Base-by-base conservation (phyloP, 2,797 vertebrate species). In the Pteropus rufus region DNA sequence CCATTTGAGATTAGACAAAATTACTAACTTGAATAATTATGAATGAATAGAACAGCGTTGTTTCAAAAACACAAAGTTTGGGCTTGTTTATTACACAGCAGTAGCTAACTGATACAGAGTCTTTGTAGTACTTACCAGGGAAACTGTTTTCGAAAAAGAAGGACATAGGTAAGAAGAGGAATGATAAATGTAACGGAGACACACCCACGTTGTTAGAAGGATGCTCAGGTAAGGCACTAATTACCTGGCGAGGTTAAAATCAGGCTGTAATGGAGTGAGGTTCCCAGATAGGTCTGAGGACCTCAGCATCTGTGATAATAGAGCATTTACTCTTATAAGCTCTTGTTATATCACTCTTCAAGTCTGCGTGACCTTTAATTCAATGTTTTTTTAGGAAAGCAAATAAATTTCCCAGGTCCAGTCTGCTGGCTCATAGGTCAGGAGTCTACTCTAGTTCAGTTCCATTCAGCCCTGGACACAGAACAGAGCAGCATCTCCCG, bases 261-360 rank as follows among this genome's bases (percentile, higher is more conserved):
- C 34, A 1, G 24, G 10, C 10, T 31, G 73, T 26, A 0, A 3
- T 21, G 18, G 14, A 36, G 11, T 2, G 4, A 7, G 1, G 3
- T 16, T 4, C 5, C 2, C 49, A 23, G 16, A 3, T 1, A 7
- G 44, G 26, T 14, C 16, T 21, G n/a, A 44, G 5, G 7, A 23
- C 2, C 34, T 26, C 29, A 2, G 9, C 31, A 24, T 36, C 36
- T 29, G 4, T 21, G 11, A 72, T 36, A 3, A 52, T 2, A 52
- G 2, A 24, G 14, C 24, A 46, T 14, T 14, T 26, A 0, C 4
- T 34, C 14, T 29, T 77, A 0, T 26, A 60, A 76, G 16, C 12
- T 41, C 21, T 18, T 11, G 4, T 16, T 49, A 5, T 3, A 12
- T 24, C 19, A 41, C 7, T 39, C 31, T 41, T 49, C 2, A 34